Base-by-base conservation (phyloP, 2,797 vertebrate species). In the Cyprinella venusta region DNA sequence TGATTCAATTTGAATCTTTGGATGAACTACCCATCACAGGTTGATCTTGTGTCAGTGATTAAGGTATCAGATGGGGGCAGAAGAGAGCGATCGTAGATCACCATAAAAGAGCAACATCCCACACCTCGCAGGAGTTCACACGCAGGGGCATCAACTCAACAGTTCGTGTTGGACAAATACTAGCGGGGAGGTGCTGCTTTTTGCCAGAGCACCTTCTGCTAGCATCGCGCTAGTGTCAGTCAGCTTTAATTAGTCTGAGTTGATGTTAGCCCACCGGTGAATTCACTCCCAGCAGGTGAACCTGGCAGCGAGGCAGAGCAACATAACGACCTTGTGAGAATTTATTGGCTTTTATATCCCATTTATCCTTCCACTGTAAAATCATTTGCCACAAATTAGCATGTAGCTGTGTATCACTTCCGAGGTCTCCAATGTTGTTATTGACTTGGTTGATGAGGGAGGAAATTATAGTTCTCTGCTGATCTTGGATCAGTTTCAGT, bases 221-320 rank as follows among this genome's bases (percentile, higher is more conserved):
- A 38, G 76, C 84, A 76, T 81, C 84, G 65, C 61, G 68, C 71
- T 83, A 82, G 74, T 78, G 84, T 87, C 87, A 88, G 70, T 87
- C 86, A 56, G 79, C 87, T 89, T 87, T 86, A 88, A 87, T 86
- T 86, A 86, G 78, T 72, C 80, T 50, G 45, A 42, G 45, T 24
- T 33, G 85, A 84, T 56, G 83, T 78, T 83, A 81, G 70, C 69
- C n/a, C 26, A 67, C 56, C 76, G 75, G 70, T 74, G 63, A 79
- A 79, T 79, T 76, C 42, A 21, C 30, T 76, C 82, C 19, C 87
- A 63, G 85, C 84, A 83, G 79, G 82, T 80, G 72, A 77, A 50
- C 48, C 36, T 26, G 50, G 54, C 52, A 84, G 61, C 10, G 61
- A 86, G 52, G 26, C 38, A 80, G 80, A 67, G 56, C 76, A 64